Evolutionary conservation across 2,888 invertebrate genomes (phyloP), one percentile per base, ranked within the genome.

Genomic region (Germaria angustata): DNA sequence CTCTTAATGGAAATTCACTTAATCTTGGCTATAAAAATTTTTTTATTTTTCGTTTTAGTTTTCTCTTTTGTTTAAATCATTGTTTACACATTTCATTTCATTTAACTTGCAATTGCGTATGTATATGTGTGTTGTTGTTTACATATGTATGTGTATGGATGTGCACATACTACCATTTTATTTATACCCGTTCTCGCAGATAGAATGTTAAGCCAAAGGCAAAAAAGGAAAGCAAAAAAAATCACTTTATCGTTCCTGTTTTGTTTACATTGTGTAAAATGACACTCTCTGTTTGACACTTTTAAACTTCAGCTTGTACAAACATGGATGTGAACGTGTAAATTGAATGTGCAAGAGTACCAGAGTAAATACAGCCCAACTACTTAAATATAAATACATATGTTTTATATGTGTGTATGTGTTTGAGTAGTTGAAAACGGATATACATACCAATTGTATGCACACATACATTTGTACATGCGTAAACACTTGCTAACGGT

Each of bases 271-370:
- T 68, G 44, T 73, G 73, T 73, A 53, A 73, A 72, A 73, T 73
- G 66, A 73, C 66, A 73, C 66, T 66, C 51, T 73, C 59, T 46
- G 66, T 66, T 80, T 73, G 66, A 80, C 79, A 80, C 79, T 80
- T 66, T 68, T 79, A 57, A 66, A 44, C 72, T 72, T 51, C 59
- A 59, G 72, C 13, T 71, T 36, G 22, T 59, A 24, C 22, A 41
- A 41, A 17, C 51, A 39, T 1, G 15, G 24, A 28, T 28, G 46
- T 28, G 17, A 61, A 61, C 13, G 39, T 49, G 17, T 22, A 41
- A 22, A 57, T 24, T 51, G 36, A 66, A 51, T 66, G 11, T 15
- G 24, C 6, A 36, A 32, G 15, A 59, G 59, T 39, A 71, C 6
- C 46, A 57, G 22, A 46, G 28, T 57, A 69, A 57, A 55, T 28